A percentile compares a stretch with the other conserved stretches of the same genome.
These are phyloP conservation scores for Seira sanloemensis DNA, from an alignment of 2,888 invertebrate genomes.

Conservation along the genomic window DNA sequence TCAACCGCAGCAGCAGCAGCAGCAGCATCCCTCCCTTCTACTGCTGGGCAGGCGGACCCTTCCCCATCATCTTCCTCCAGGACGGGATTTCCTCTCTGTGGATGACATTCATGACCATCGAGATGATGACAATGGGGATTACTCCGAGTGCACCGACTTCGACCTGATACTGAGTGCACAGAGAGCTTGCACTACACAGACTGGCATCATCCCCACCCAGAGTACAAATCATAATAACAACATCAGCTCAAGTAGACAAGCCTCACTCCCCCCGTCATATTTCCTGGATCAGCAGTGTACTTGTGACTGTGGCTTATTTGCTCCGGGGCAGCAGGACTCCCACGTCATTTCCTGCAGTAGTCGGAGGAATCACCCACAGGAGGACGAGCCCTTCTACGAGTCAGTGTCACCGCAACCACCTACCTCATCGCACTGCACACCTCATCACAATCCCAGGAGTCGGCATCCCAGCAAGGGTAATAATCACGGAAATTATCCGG, in stretches of 20 bases:
- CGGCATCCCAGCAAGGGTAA: constrained; percentile 22
- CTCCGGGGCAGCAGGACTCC: background rate
- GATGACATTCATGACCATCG: constrained; percentile 58
- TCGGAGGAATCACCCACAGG: constrained; percentile 22
- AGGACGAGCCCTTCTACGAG: constrained; percentile 69
- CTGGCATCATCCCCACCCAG: constrained; percentile 27
- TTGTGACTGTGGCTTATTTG: constrained; percentile 56
- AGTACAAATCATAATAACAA: background rate
- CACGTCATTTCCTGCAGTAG: background rate
- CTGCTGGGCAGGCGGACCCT: constrained; percentile 43
- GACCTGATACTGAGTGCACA: constrained; percentile 60
- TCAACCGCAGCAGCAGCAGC: constrained; percentile 45
- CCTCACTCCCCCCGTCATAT: background rate
- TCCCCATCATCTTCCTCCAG: constrained; percentile 46
- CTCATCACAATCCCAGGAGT: constrained; percentile 30
- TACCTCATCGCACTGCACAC: constrained; percentile 30
- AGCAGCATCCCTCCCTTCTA: constrained; percentile 37
- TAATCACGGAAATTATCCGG: constrained; percentile 54
- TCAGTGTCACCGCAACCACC: constrained; percentile 65
- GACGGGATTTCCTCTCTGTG: constrained; percentile 41
- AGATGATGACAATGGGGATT: constrained; percentile 63
- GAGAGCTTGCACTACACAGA: constrained; percentile 43
- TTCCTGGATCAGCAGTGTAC: constrained; percentile 45
- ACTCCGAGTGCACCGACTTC: constrained; percentile 65
- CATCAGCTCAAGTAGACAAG: background rate